These are phyloP conservation scores for Potorous gilbertii DNA, from an alignment of 2,797 vertebrate genomes.

Conservation along the genomic window DNA sequence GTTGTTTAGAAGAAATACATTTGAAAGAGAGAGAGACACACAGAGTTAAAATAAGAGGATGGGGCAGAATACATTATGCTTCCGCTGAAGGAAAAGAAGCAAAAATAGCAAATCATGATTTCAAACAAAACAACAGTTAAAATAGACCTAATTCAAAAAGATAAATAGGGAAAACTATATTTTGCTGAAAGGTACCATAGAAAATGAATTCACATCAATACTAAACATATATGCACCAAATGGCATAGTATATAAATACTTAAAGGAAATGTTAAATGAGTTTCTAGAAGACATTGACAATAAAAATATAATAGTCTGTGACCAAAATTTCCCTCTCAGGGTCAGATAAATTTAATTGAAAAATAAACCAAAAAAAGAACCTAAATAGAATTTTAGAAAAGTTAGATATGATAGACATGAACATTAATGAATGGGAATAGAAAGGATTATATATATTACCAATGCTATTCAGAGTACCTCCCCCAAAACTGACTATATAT, in stretches of 20 bases:
- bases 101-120: background rate
- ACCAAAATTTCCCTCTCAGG: background rate
- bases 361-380: background rate
- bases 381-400: background rate
- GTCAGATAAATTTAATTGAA: background rate
- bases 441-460: background rate
- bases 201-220: background rate
- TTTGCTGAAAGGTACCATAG: background rate
- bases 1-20: background rate
- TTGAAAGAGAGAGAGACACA: background rate
- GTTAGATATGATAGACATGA: background rate
- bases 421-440: background rate
- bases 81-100: background rate
- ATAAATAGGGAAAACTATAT: background rate
- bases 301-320: background rate
- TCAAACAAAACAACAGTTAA: background rate
- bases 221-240: background rate
- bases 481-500: background rate
- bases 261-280: background rate
- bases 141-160: slow-evolving; percentile 3
- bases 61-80: background rate
- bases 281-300: background rate
- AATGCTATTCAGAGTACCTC: background rate
- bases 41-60: background rate
- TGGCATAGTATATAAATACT: background rate